Evolutionary conservation across 2,888 invertebrate genomes (phyloP).

Genomic region (Lymantria dispar): DNA sequence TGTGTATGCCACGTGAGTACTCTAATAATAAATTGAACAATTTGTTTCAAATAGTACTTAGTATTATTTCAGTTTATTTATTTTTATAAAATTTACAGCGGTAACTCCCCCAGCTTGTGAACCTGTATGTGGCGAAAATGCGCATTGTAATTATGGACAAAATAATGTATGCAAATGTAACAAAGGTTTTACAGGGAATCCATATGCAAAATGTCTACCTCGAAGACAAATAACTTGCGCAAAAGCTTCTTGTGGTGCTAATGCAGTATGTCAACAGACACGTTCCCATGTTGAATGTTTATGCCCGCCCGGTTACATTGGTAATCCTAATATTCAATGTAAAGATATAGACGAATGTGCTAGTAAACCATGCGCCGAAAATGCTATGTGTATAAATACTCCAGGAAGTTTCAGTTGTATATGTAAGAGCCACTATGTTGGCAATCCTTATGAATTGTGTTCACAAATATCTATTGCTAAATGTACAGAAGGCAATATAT

Average conservation of each 20-base stretch:
- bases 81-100: conserved; percentile 78
- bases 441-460: conserved; percentile 94
- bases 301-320: conserved; percentile 91
- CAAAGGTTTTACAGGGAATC: conserved; percentile 92
- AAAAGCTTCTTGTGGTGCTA: conserved; percentile 87
- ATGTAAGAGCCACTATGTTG: conserved; percentile 91
- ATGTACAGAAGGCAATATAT: conserved; percentile 86
- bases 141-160: conserved; percentile 93
- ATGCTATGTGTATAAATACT: conserved; percentile 95
- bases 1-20: conserved; percentile 94
- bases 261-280: conserved; percentile 91
- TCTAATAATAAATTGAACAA: background rate
- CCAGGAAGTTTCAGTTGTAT: conserved; percentile 94
- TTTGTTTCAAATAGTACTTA: conserved; percentile 1
- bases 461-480: conserved; percentile 86
- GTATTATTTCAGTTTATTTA: conserved; percentile 5
- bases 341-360: conserved; percentile 92
- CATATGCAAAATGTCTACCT: conserved; percentile 90
- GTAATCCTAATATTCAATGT: conserved; percentile 94
- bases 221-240: conserved; percentile 88
- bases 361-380: conserved; percentile 90
- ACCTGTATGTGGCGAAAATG: conserved; percentile 91
- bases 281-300: conserved; percentile 89
- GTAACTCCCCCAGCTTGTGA: conserved; percentile 89
- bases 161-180: conserved; percentile 92